Evolutionary conservation across 2,888 invertebrate genomes (phyloP), one percentile per base, ranked within the genome.

Genomic region (Dascillus cervinus): DNA sequence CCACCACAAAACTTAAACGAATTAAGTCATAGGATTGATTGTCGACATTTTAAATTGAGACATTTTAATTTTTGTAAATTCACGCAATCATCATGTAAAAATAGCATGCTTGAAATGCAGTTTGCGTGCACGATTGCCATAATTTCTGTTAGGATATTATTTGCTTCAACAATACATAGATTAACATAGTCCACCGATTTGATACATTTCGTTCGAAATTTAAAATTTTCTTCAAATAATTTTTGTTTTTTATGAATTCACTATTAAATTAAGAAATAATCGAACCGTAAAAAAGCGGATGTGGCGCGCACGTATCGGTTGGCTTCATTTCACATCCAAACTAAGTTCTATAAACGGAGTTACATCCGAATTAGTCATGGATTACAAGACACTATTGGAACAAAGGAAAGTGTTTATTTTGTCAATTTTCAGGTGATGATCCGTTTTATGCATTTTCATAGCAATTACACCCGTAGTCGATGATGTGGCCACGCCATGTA

Each of bases 271-370:
- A n/a, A 11, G 13, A 27, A 33, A 8, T 30, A 36, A 39, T 11
- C 26, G 13, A 29, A 39, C 26, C 39, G 39, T 36, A 30, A 39
- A 37, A 17, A 39, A 39, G 35, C 35, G 39, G 39, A 39, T 39
- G 36, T 36, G 33, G 36, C 22, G 26, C 24, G 29, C 29, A 36
- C 35, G 39, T 39, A 36, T 30, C 32, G 24, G 29, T 35, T 21
- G 17, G 39, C 32, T 36, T 39, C 35, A 26, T 35, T 39, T 35
- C 39, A 38, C 39, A 39, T 30, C 27, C 22, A 22, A 27, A 32
- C 26, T 23, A 30, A 19, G 28, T 32, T 37, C 33, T 29, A 22
- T 37, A 24, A 24, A 13, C 12, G 22, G 17, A 30, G 10, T 13
- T 24, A 24, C 20, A 34, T 30, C 28, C 22, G 22, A 29, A 32